A percentile compares a stretch with the other conserved stretches of the same genome.
Evolutionary conservation across 1,140 invertebrate genomes (phyloP).

Genomic region (Drosophila oshimai): DNA sequence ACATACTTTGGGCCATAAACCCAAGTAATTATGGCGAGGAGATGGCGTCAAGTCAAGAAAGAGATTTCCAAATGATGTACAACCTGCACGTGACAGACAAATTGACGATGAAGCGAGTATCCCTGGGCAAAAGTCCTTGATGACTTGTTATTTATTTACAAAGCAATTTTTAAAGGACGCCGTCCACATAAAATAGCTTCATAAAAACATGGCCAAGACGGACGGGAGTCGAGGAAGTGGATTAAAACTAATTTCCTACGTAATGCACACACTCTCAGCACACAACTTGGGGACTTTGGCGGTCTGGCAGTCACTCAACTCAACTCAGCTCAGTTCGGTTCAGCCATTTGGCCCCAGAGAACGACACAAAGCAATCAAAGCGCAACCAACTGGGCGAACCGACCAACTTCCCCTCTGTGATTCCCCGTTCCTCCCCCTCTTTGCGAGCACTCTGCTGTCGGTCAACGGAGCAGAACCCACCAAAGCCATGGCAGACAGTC

Average conservation of each 20-base stretch:
- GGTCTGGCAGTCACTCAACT: conserved; percentile 44
- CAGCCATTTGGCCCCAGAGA: conserved; percentile 51
- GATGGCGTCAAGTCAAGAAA: conserved; percentile 20
- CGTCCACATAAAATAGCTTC: conserved; percentile 19
- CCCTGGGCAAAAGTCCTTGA: conserved; percentile 26
- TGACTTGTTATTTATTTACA: conserved; percentile 70
- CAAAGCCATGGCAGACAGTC: conserved; percentile 56
- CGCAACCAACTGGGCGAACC: conserved; percentile 55
- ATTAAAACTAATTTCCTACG: conserved; percentile 79
- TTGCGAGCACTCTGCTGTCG: conserved; percentile 10
- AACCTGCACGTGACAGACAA: conserved; percentile 48
- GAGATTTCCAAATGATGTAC: conserved; percentile 60
- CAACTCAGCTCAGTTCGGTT: conserved; percentile 13
- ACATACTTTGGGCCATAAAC: conserved; percentile 42
- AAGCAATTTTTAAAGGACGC: conserved; percentile 57
- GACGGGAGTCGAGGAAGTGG: conserved; percentile 49
- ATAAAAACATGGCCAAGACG: conserved; percentile 33
- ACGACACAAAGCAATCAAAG: conserved; percentile 77
- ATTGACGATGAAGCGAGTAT: conserved; percentile 37
- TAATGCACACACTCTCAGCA: conserved; percentile 33
- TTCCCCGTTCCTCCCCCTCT: neutral
- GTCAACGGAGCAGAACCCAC: conserved; percentile 59
- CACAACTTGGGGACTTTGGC: conserved; percentile 12
- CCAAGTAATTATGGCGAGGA: conserved; percentile 40
- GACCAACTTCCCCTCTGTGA: conserved; percentile 33